Percentiles rank a stretch among this genome's conserved stretches.
Conservation (phyloP, 1,140 invertebrate species). For the Aphidius ervi region DNA sequence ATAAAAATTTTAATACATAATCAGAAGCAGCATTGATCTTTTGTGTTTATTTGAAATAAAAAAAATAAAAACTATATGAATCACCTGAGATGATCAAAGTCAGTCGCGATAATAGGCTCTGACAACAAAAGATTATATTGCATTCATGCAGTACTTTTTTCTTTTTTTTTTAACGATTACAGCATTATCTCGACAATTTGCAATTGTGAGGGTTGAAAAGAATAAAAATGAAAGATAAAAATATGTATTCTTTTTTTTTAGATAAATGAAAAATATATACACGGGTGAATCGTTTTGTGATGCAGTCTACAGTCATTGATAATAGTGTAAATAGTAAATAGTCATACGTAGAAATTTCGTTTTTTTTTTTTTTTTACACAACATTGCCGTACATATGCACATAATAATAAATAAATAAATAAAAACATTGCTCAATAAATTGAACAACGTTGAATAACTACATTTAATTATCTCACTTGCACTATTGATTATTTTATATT, state of each 20-base stretch:
- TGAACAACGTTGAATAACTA: slow-evolving; percentile 24
- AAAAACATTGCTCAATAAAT: slow-evolving; percentile 19
- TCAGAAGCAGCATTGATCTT: too few species aligned
- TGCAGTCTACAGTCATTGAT: slow-evolving; percentile 14
- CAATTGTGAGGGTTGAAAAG: not conserved
- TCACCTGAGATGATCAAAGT: not conserved
- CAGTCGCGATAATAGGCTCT: not conserved
- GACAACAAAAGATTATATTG: not conserved
- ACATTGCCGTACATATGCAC: slow-evolving; percentile 28
- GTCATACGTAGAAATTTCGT: slow-evolving; percentile 1
- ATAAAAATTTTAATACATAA: too few species aligned
- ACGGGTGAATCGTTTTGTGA: slow-evolving; percentile 4
- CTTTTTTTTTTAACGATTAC: not conserved
- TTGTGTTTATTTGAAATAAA: too few species aligned
- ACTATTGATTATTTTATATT: slow-evolving; percentile 12
- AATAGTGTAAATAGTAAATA: slow-evolving; percentile 10
- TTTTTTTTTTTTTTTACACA: slow-evolving; percentile 21
- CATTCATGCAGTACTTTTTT: not conserved
- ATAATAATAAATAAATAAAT: slow-evolving; percentile 24
- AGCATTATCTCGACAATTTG: slow-evolving; percentile 13
- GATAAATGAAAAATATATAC: slow-evolving; percentile 2
- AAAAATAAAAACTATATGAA: too few species aligned
- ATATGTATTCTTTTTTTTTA: slow-evolving; percentile 8
- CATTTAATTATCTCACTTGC: slow-evolving; percentile 30
- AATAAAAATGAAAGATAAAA: slow-evolving; percentile 3